Percentiles rank a stretch among this genome's conserved stretches.
Evolutionary conservation across 2,888 invertebrate species (phyloP).

Genomic region (Caenorhabditis imperialis): DNA sequence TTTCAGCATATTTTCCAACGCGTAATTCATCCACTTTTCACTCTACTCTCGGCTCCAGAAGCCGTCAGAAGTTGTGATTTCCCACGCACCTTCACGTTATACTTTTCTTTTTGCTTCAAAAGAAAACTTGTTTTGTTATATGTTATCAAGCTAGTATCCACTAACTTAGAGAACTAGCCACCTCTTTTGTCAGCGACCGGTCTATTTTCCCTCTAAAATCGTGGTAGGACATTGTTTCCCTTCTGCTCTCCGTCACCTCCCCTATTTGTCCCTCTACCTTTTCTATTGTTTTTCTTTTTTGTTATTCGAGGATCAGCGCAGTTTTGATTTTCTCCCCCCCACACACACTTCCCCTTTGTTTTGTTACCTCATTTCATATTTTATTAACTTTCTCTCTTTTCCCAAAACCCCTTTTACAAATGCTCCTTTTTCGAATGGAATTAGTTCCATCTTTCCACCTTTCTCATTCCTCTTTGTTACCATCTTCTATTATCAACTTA

Average conservation of each 20-base stretch:
- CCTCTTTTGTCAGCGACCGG: conserved; percentile 43
- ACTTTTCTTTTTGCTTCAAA: conserved; percentile 20
- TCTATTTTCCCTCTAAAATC: conserved; percentile 43
- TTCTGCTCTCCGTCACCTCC: conserved; percentile 9
- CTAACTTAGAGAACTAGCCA: conserved; percentile 43
- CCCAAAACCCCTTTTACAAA: conserved; percentile 1
- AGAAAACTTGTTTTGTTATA: conserved; percentile 43
- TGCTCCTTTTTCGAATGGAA: conserved; percentile 22
- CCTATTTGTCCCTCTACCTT: conserved; percentile 20
- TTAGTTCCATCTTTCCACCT: too few species aligned
- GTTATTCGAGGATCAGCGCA: conserved; percentile 38
- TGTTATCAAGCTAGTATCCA: conserved; percentile 30
- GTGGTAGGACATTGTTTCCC: conserved; percentile 43
- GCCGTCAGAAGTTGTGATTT: conserved; percentile 18
- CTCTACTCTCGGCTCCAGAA: not conserved
- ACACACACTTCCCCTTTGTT: conserved; percentile 20
- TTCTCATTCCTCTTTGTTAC: conserved; percentile 4
- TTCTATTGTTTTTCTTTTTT: conserved; percentile 45
- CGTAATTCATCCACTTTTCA: conserved; percentile 16
- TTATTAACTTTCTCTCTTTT: conserved; percentile 32
- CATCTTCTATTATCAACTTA: conserved; percentile 24
- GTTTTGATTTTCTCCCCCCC: conserved; percentile 38
- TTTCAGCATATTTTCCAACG: too few species aligned
- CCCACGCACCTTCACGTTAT: not conserved
- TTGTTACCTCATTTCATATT: conserved; percentile 53